Percentiles rank a stretch among this genome's conserved stretches.
phyloP scores from a whole-genome alignment of 2,797 vertebrate genomes.

The Tenualosa ilisha region DNA sequence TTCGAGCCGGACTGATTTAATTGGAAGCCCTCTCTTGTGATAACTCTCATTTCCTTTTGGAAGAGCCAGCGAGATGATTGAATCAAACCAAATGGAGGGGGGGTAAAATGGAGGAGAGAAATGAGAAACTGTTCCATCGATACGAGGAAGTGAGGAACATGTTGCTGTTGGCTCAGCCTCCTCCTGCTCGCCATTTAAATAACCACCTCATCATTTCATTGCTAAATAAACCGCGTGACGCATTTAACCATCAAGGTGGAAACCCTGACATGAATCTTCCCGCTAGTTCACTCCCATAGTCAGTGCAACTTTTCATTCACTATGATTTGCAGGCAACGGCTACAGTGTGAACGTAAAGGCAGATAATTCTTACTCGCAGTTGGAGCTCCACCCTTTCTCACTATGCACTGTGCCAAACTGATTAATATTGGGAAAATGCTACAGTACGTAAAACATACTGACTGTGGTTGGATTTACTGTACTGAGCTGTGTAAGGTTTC shows the following conservation, averaged over 20 bases:
- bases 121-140: neutral
- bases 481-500: neutral
- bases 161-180: neutral
- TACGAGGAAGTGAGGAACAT: neutral
- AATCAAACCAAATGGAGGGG: conserved; percentile 35
- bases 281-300: neutral
- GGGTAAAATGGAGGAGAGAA: neutral
- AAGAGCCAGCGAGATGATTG: conserved; percentile 28
- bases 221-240: neutral
- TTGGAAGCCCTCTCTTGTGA: neutral
- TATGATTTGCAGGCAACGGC: neutral
- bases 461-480: neutral
- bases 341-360: neutral
- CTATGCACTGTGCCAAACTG: neutral
- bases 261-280: neutral
- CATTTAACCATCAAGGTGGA: neutral
- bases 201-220: conserved; percentile 6
- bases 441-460: neutral
- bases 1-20: neutral
- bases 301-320: neutral
- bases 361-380: neutral
- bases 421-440: neutral
- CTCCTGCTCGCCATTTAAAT: neutral
- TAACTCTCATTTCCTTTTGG: conserved; percentile 13
- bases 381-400: neutral